Evolutionary conservation across 2,113 vertebrate species (phyloP).

Genomic region (Delphinus delphis): DNA sequence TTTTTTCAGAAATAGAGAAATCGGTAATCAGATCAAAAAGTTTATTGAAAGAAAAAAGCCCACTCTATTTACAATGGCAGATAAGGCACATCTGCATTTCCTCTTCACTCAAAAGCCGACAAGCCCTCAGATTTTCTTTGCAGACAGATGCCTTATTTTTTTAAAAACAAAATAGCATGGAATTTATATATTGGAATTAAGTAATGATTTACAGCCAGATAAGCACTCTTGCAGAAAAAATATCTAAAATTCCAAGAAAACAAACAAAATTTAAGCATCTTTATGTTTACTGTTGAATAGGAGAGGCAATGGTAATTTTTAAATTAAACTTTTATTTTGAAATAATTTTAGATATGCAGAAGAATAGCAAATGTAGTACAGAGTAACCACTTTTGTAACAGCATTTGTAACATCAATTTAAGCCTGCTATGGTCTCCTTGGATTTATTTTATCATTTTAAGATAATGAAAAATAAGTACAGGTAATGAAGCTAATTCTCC

Average conservation of each 20-base stretch:
- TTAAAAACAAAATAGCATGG: neutral
- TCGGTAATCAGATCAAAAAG: neutral
- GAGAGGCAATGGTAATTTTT: neutral
- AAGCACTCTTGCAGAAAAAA: slow-evolving; percentile 13
- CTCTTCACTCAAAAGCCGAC: neutral
- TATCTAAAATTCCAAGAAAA: slow-evolving; percentile 44
- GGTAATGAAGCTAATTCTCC: slow-evolving; percentile 20
- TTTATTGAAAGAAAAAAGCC: neutral
- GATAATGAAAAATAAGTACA: slow-evolving; percentile 47
- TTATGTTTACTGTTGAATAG: neutral
- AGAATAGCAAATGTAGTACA: neutral
- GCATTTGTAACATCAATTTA: slow-evolving; percentile 12
- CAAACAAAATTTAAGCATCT: slow-evolving; percentile 27
- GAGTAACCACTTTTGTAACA: slow-evolving; percentile 19
- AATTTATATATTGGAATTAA: slow-evolving; percentile 38
- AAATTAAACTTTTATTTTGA: slow-evolving; percentile 40
- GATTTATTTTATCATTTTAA: slow-evolving; percentile 55
- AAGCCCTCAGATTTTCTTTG: neutral
- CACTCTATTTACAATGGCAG: neutral
- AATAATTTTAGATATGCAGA: slow-evolving; percentile 45
- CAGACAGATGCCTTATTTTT: neutral
- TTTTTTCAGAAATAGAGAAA: slow-evolving; percentile 47
- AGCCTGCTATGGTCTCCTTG: neutral
- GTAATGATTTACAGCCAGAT: neutral
- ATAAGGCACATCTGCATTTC: neutral